phyloP scores from a whole-genome alignment of 2,888 invertebrate genomes.

The Scrobipalpa atriplicella region DNA sequence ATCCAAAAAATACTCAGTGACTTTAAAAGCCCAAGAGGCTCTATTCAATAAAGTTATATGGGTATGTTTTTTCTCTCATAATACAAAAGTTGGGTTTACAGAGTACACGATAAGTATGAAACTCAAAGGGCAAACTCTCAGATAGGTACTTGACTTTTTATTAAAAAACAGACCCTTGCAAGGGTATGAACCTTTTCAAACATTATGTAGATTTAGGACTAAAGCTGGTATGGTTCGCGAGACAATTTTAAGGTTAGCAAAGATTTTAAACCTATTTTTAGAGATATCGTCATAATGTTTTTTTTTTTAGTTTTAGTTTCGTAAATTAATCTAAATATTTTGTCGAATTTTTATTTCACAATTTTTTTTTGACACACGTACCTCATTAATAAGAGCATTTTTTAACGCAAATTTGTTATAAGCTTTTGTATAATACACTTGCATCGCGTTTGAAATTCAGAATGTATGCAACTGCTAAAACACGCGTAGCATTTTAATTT shows the following conservation, averaged over 20 bases:
- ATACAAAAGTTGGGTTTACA: not conserved
- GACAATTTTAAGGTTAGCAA: conserved; percentile 7
- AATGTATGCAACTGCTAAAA: not conserved
- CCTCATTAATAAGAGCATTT: too few species aligned
- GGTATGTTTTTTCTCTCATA: not conserved
- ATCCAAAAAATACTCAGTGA: too few species aligned
- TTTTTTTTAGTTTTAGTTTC: not conserved
- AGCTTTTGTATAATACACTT: too few species aligned
- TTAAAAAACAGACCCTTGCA: not conserved
- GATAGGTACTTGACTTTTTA: conserved; percentile 7
- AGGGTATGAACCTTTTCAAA: conserved; percentile 10
- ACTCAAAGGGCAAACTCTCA: not conserved
- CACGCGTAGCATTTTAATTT: not conserved
- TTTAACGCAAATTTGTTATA: too few species aligned
- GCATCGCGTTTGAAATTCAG: too few species aligned
- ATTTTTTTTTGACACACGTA: too few species aligned
- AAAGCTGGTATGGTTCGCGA: conserved; percentile 2
- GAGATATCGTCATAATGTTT: not conserved
- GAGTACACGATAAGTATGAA: not conserved
- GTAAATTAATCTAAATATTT: not conserved
- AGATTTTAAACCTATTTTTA: not conserved
- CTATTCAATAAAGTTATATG: too few species aligned
- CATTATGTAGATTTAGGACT: conserved; percentile 16
- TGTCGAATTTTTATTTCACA: too few species aligned
- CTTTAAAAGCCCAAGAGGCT: too few species aligned